Conservation (phyloP, 2,888 invertebrate species). For the Lysandra bellargus region DNA sequence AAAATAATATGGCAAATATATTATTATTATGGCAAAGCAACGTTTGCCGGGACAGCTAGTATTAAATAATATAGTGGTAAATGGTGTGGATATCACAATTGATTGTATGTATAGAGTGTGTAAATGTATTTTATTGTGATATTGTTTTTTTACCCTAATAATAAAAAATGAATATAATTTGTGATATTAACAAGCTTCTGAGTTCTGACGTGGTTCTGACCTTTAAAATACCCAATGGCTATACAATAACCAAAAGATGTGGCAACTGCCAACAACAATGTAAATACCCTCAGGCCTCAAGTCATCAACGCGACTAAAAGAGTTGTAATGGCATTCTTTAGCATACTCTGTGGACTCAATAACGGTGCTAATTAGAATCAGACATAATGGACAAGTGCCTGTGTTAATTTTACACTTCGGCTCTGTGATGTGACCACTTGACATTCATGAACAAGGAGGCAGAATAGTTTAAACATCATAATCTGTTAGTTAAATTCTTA, state of each 20-base stretch:
- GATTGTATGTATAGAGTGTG: no score
- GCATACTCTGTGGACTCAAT: neutral
- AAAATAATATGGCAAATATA: no score
- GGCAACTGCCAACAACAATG: neutral
- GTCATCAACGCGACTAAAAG: neutral
- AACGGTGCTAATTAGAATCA: constrained; percentile 18
- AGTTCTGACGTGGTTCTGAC: neutral
- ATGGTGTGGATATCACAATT: no score
- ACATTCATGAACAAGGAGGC: neutral
- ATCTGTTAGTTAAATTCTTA: neutral
- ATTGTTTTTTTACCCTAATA: no score
- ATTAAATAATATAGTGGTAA: no score
- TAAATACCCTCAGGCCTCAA: neutral
- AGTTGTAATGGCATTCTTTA: constrained; percentile 2
- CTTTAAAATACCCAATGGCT: neutral
- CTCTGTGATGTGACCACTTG: neutral
- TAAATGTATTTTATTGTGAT: no score
- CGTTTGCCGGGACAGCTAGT: no score
- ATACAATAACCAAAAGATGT: neutral
- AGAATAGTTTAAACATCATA: neutral
- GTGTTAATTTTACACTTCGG: constrained; percentile 20
- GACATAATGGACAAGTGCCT: constrained; percentile 1
- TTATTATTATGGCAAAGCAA: no score
- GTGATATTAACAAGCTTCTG: neutral
- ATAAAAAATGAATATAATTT: neutral